Percentiles rank a stretch among this genome's conserved stretches.
Evolutionary conservation across 2,113 vertebrate genomes (phyloP).

Genomic region (Phasianus colchicus): DNA sequence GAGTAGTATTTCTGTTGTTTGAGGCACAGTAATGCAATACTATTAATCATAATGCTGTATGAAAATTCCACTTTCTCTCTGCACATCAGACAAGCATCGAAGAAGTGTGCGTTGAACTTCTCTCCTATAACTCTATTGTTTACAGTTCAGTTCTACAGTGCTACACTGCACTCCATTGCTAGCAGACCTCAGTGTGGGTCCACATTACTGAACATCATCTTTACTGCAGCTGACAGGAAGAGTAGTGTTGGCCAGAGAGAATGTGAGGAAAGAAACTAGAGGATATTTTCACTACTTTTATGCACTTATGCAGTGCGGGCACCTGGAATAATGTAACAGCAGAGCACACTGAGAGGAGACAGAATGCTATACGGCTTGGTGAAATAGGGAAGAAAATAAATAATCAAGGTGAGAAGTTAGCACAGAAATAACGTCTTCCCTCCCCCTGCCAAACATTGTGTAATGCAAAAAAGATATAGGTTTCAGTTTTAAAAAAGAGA

Average conservation of each 20-base stretch:
- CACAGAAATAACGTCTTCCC: not conserved
- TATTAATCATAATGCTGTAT: not conserved
- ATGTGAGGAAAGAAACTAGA: not conserved
- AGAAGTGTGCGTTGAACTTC: not conserved
- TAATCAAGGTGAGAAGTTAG: not conserved
- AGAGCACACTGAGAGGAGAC: not conserved
- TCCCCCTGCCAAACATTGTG: not conserved
- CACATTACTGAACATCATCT: not conserved
- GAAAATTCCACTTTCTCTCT: not conserved
- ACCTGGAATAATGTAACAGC: not conserved
- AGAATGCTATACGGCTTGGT: not conserved
- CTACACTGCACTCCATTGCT: not conserved
- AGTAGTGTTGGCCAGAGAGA: not conserved
- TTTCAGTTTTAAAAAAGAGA: not conserved
- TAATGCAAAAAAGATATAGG: not conserved
- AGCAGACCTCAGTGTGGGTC: not conserved
- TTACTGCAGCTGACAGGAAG: not conserved
- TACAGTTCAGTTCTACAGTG: not conserved
- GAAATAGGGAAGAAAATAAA: not conserved
- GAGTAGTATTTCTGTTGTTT: not conserved
- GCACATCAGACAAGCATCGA: not conserved
- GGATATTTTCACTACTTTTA: not conserved
- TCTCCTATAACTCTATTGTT: not conserved
- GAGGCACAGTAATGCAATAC: not conserved
- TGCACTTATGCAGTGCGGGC: not conserved